Conservation (phyloP, 2,113 vertebrate genomes). For the Microtus oregoni region DNA sequence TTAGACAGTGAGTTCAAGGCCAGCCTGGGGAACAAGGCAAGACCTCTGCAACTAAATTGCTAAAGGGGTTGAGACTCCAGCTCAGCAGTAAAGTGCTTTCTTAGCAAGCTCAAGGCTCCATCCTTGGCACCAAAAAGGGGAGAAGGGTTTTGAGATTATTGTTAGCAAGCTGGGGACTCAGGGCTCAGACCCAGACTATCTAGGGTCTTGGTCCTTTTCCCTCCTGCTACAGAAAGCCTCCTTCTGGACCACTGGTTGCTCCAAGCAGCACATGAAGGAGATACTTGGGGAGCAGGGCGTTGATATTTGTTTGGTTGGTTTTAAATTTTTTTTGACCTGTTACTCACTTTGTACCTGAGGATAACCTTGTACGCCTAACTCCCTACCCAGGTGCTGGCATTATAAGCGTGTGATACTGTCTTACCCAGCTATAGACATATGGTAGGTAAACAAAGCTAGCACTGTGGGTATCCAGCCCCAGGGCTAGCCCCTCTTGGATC, state of each 20-base stretch:
- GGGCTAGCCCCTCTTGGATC: accelerated
- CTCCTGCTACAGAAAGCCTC: background rate
- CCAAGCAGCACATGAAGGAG: background rate
- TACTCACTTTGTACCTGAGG: background rate
- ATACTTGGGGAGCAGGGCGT: background rate
- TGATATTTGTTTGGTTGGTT: background rate
- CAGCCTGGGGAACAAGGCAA: background rate
- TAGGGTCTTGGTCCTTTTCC: background rate
- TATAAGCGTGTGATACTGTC: background rate
- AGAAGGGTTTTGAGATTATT: background rate
- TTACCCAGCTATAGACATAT: background rate
- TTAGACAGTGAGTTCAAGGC: background rate
- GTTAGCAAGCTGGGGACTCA: background rate
- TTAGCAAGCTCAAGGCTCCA: background rate
- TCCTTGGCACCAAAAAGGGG: background rate
- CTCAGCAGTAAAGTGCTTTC: background rate
- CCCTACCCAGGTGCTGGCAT: background rate
- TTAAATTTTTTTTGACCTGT: background rate
- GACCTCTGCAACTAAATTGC: background rate
- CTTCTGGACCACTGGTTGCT: background rate
- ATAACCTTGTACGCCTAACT: background rate
- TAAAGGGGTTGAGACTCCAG: background rate
- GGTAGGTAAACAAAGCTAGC: too few species aligned
- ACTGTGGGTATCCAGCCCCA: too few species aligned
- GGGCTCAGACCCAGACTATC: background rate